A percentile compares a stretch with the other conserved stretches of the same genome.
These are phyloP conservation scores for Pyrocephalus nanus DNA, from an alignment of 2,797 vertebrate species.

Conservation along the genomic window DNA sequence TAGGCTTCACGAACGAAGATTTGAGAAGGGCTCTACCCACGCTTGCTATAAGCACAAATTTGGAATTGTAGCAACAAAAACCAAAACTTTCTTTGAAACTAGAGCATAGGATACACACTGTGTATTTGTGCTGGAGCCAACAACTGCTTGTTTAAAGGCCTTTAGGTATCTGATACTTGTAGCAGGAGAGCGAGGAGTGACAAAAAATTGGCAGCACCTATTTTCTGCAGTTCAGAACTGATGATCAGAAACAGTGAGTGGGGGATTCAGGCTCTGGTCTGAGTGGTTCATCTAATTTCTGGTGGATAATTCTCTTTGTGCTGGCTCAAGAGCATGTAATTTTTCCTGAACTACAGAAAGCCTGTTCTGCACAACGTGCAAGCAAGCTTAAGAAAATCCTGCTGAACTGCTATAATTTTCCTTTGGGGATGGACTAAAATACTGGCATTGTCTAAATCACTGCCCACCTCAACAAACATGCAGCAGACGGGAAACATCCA, in stretches of 20 bases:
- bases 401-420: not conserved
- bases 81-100: not conserved
- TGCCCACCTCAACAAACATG: not conserved
- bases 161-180: not conserved
- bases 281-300: not conserved
- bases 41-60: not conserved
- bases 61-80: not conserved
- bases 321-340: not conserved
- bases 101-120: rapidly evolving
- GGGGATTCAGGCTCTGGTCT: not conserved
- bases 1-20: no score
- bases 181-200: not conserved
- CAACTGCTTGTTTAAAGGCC: not conserved
- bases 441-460: not conserved
- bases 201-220: not conserved
- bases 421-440: not conserved
- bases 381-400: not conserved
- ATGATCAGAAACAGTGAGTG: not conserved
- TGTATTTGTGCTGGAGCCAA: not conserved
- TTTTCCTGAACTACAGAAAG: not conserved
- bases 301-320: not conserved
- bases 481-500: not conserved
- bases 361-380: not conserved
- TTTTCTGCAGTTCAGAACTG: not conserved
- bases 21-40: no score